These are phyloP conservation scores for Anoplophora glabripennis DNA, from an alignment of 1,140 invertebrate species.

Conservation along the genomic window DNA sequence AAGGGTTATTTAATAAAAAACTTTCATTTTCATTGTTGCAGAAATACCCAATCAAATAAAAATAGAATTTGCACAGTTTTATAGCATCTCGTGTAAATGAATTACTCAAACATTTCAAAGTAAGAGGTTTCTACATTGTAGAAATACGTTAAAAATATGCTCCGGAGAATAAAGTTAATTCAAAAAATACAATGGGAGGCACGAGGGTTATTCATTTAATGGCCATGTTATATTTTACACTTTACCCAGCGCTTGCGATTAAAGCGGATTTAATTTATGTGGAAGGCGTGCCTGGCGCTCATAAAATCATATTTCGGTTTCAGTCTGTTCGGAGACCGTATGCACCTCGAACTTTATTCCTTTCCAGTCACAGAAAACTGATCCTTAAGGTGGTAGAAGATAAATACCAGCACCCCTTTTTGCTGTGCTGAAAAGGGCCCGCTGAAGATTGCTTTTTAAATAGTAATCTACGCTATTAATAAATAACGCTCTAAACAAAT, in stretches of 20 bases:
- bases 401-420: not conserved
- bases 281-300: slow-evolving; percentile 31
- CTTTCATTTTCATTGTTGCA: no score
- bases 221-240: not conserved
- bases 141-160: no score
- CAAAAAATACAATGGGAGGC: not conserved
- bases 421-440: not conserved
- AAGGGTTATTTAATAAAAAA: no score
- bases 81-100: no score
- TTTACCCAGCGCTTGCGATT: slow-evolving; percentile 8
- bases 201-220: no score
- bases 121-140: no score
- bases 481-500: slow-evolving; percentile 45
- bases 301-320: slow-evolving; percentile 34
- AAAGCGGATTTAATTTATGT: slow-evolving; percentile 30
- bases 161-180: no score
- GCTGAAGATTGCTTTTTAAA: slow-evolving; percentile 38
- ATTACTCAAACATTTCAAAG: no score
- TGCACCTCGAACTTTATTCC: slow-evolving; percentile 17
- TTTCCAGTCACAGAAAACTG: not conserved
- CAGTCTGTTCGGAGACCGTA: not conserved
- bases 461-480: slow-evolving; percentile 39
- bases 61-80: no score
- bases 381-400: not conserved
- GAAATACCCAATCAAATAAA: no score